Percentiles rank a stretch among this genome's conserved stretches.
These are phyloP conservation scores for Laterallus jamaicensis DNA, from an alignment of 2,113 vertebrate species.

Conservation along the genomic window DNA sequence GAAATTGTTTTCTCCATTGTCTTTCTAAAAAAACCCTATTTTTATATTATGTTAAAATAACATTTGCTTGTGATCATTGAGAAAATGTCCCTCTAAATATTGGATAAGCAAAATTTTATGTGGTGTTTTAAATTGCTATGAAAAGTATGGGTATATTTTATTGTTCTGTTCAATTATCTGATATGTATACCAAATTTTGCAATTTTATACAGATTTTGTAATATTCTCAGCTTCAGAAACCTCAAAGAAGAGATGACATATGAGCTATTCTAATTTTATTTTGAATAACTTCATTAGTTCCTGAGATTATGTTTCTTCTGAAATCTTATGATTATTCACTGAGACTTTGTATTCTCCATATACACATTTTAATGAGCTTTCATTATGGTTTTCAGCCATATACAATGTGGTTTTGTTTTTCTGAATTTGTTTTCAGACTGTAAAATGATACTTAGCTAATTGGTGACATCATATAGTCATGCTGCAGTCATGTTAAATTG, in stretches of 20 bases:
- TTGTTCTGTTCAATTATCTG: too few species aligned
- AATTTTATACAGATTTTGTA: background rate
- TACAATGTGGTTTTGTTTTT: background rate
- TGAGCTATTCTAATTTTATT: background rate
- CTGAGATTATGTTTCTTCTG: background rate
- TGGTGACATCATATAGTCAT: background rate
- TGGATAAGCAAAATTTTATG: background rate
- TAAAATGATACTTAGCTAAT: background rate
- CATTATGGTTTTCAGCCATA: background rate
- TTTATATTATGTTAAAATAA: background rate
- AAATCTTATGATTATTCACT: background rate
- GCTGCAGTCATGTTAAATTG: background rate
- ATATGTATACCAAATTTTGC: too few species aligned
- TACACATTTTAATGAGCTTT: background rate
- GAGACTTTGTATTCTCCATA: background rate
- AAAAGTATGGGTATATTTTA: too few species aligned
- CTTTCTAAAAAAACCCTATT: background rate
- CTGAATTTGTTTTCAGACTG: background rate
- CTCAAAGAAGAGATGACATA: background rate
- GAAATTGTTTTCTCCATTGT: background rate
- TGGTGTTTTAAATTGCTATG: background rate
- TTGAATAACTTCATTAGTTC: background rate
- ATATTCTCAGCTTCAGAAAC: background rate
- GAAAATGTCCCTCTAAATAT: background rate
- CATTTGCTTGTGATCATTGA: background rate